These are phyloP conservation scores for Tenthredo livida DNA, from an alignment of 2,888 invertebrate genomes.

Conservation along the genomic window DNA sequence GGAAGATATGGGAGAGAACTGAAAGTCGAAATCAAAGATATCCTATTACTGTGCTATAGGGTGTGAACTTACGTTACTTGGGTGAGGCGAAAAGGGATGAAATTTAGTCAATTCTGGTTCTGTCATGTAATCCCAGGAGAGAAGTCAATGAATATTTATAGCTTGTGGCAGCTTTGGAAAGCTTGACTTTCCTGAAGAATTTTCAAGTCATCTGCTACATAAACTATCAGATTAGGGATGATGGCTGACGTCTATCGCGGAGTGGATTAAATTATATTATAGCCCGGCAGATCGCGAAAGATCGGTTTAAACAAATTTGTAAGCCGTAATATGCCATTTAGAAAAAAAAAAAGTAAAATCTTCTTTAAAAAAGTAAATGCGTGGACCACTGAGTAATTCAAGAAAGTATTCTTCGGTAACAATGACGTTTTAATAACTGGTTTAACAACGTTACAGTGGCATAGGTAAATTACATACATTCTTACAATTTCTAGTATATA, in stretches of 20 bases:
- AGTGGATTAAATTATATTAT: not conserved
- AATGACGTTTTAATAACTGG: conserved; percentile 78
- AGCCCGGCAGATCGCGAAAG: not conserved
- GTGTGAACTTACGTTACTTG: not conserved
- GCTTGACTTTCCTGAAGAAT: not conserved
- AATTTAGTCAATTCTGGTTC: not conserved
- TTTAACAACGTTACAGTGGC: conserved; percentile 76
- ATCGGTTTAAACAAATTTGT: not conserved
- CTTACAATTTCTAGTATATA: conserved; percentile 61
- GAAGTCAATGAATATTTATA: conserved; percentile 30
- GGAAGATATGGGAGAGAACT: not conserved
- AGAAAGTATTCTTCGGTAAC: conserved; percentile 74
- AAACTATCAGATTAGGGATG: conserved; percentile 27
- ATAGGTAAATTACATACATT: conserved; percentile 70
- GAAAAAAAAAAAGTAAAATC: not conserved
- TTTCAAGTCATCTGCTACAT: conserved; percentile 1
- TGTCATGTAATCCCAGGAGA: not conserved
- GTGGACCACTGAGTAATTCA: not conserved
- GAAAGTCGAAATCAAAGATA: not conserved
- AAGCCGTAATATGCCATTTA: not conserved
- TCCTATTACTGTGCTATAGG: not conserved
- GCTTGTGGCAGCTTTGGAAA: not conserved
- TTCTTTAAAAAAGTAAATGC: not conserved
- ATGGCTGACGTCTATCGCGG: not conserved
- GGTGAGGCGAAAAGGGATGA: not conserved